Evolutionary conservation across 2,888 invertebrate species (phyloP).

Genomic region (Agrenia bidenticulata): DNA sequence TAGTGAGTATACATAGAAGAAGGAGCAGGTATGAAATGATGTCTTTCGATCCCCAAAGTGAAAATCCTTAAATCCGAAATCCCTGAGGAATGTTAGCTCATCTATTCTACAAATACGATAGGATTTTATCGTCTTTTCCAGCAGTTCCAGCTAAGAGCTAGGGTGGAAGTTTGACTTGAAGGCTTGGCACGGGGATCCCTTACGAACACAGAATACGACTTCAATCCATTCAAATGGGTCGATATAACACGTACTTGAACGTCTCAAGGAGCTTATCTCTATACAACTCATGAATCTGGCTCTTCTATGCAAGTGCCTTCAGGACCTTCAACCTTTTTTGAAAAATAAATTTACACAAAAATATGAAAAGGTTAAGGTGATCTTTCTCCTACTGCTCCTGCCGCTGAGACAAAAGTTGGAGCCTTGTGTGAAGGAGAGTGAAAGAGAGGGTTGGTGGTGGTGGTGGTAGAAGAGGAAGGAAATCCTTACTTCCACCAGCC

Average conservation of each 20-base stretch:
- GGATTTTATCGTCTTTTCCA: slow-evolving; percentile 3
- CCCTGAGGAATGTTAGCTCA: no score
- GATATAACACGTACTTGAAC: background rate
- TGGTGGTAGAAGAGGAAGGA: slow-evolving; percentile 16
- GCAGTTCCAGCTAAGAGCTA: background rate
- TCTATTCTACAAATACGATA: background rate
- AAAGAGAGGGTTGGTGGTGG: slow-evolving; percentile 11
- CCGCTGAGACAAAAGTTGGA: slow-evolving; percentile 7
- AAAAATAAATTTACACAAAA: background rate
- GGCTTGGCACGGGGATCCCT: no score
- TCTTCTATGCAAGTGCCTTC: background rate
- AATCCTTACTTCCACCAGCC: slow-evolving; percentile 17
- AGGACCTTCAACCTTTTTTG: background rate
- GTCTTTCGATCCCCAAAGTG: no score
- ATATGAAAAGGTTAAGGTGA: slow-evolving; percentile 20
- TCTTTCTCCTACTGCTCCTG: slow-evolving; percentile 10
- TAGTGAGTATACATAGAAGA: no score
- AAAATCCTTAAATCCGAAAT: no score
- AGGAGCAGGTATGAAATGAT: no score
- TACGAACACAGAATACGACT: no score
- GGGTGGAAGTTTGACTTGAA: no score
- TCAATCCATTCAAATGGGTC: background rate
- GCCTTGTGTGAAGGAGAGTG: slow-evolving; percentile 8
- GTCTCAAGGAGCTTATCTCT: background rate
- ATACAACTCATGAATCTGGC: background rate